Conservation (phyloP, 2,888 invertebrate genomes). For the Xiphydria camelus region DNA sequence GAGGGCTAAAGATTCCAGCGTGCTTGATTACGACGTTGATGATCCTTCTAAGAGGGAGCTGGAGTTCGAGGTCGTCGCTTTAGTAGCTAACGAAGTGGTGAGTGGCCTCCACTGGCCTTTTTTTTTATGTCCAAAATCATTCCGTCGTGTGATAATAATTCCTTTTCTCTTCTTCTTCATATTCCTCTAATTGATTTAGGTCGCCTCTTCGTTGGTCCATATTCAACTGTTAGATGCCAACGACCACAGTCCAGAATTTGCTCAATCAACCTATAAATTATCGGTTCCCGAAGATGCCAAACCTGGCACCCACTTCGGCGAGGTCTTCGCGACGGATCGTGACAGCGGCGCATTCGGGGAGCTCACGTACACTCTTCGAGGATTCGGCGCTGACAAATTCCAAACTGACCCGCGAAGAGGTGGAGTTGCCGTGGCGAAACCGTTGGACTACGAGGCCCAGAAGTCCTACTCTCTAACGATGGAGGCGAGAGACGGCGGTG, state of each 20-base stretch:
- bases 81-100: conserved; percentile 60
- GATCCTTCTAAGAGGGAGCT: conserved; percentile 64
- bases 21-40: conserved; percentile 73
- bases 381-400: conserved; percentile 80
- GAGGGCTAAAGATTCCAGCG: conserved; percentile 68
- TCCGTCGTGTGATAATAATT: not conserved
- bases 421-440: conserved; percentile 67
- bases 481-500: conserved; percentile 82
- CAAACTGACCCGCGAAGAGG: conserved; percentile 69
- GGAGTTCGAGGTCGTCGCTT: conserved; percentile 71
- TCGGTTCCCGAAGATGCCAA: conserved; percentile 69
- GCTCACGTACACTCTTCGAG: conserved; percentile 74
- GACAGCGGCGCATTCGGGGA: conserved; percentile 75
- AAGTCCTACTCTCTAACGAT: conserved; percentile 79
- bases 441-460: conserved; percentile 78
- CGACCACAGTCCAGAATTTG: conserved; percentile 77
- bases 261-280: conserved; percentile 66
- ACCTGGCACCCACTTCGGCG: conserved; percentile 66
- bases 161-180: conserved; percentile 25
- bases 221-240: conserved; percentile 75
- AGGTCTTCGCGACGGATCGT: conserved; percentile 70
- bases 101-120: conserved; percentile 13
- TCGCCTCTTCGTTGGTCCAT: conserved; percentile 65
- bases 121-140: too few relatives aligned
- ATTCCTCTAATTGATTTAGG: conserved; percentile 55